Evolutionary conservation across 2,113 vertebrate genomes (phyloP).

Genomic region (Spea bombifrons): DNA sequence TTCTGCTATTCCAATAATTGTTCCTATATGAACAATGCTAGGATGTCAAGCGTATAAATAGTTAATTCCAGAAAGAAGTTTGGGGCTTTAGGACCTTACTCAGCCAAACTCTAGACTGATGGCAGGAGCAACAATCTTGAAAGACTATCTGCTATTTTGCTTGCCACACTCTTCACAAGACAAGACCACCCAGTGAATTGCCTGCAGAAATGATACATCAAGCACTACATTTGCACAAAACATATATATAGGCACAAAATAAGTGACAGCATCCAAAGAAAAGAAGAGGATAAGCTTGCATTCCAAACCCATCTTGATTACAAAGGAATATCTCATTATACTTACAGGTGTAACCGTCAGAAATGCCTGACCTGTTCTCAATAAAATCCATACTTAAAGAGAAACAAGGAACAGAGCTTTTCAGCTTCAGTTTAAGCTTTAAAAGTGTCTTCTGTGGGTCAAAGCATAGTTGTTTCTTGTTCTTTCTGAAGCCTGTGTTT

Average conservation of each 20-base stretch:
- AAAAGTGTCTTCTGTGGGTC: too few relatives aligned
- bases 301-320: background rate
- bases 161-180: slow-evolving; percentile 61
- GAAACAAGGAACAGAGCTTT: too few relatives aligned
- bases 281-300: slow-evolving; percentile 13
- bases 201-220: slow-evolving; percentile 62
- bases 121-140: slow-evolving; percentile 61
- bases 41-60: too few relatives aligned
- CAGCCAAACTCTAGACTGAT: slow-evolving; percentile 60
- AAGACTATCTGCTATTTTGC: slow-evolving; percentile 67
- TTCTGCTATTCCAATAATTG: too few relatives aligned
- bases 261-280: slow-evolving; percentile 4
- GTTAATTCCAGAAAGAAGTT: too few relatives aligned
- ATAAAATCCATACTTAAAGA: too few relatives aligned
- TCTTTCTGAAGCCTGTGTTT: too few relatives aligned
- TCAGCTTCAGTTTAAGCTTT: too few relatives aligned
- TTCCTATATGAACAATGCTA: too few relatives aligned
- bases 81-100: slow-evolving; percentile 19
- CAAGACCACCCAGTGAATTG: slow-evolving; percentile 68
- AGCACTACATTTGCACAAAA: slow-evolving; percentile 50
- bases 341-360: background rate
- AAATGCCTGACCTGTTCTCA: background rate
- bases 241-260: slow-evolving; percentile 15
- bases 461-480: too few relatives aligned
- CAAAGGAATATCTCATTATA: slow-evolving; percentile 5